Conservation (phyloP, 1,140 invertebrate genomes). For the Drosophila fuyamai region DNA sequence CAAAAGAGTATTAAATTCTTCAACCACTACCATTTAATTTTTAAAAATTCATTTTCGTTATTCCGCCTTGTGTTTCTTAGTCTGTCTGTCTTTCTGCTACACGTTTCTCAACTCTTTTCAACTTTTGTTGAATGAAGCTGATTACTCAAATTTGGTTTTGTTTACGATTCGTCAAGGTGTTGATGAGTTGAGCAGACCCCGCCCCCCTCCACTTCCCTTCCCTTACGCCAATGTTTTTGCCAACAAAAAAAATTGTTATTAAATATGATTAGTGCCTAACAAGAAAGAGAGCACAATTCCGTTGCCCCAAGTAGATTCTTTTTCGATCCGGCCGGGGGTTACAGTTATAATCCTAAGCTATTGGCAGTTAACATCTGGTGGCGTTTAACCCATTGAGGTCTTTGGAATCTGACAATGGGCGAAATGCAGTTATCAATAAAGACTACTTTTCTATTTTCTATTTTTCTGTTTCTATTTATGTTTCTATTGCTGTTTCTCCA, state of each 20-base stretch:
- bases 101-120: slow-evolving; percentile 65
- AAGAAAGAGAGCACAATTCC: slow-evolving; percentile 67
- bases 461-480: slow-evolving; percentile 41
- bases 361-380: slow-evolving; percentile 74
- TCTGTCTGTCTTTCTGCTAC: slow-evolving; percentile 56
- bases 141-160: slow-evolving; percentile 83
- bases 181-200: slow-evolving; percentile 56
- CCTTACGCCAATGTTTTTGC: background rate
- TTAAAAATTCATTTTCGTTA: slow-evolving; percentile 19
- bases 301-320: slow-evolving; percentile 46
- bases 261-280: slow-evolving; percentile 75
- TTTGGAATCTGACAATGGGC: slow-evolving; percentile 37
- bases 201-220: background rate
- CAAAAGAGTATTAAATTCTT: slow-evolving; percentile 37
- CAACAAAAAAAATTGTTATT: slow-evolving; percentile 68
- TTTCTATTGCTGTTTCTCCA: slow-evolving; percentile 41
- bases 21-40: slow-evolving; percentile 11
- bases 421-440: slow-evolving; percentile 77
- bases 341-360: slow-evolving; percentile 82
- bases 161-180: slow-evolving; percentile 80
- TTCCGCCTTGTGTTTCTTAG: slow-evolving; percentile 45
- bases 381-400: slow-evolving; percentile 76
- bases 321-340: slow-evolving; percentile 4
- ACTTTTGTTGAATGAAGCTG: slow-evolving; percentile 76
- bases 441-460: slow-evolving; percentile 51